These are phyloP conservation scores for Micronisus gabar DNA, from an alignment of 2,113 vertebrate genomes.

Conservation along the genomic window DNA sequence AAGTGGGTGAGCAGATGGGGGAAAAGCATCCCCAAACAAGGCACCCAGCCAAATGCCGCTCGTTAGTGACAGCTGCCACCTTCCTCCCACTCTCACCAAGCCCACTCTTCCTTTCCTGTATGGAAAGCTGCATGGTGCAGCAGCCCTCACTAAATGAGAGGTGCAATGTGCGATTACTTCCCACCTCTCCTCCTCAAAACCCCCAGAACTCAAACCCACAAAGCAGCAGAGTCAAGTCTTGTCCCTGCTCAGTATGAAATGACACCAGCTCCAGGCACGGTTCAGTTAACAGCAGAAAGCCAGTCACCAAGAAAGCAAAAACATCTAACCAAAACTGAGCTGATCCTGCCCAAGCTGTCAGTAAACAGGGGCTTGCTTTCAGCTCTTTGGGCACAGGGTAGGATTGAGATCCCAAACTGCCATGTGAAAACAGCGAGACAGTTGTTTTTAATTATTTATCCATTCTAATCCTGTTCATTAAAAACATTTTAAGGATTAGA, in stretches of 20 bases:
- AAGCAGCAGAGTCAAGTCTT: not conserved
- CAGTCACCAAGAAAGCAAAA: not conserved
- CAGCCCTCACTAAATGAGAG: not conserved
- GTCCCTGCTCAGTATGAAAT: not conserved
- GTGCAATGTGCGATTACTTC: not conserved
- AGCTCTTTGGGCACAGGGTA: not conserved
- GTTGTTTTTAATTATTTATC: not conserved
- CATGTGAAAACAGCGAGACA: not conserved
- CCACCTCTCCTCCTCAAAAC: not conserved
- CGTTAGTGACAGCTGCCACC: not conserved
- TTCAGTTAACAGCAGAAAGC: not conserved
- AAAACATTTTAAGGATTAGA: not conserved
- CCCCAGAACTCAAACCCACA: not conserved
- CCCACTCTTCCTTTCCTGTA: not conserved
- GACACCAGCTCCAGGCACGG: not conserved
- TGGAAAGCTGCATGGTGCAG: not conserved
- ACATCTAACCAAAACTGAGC: not conserved
- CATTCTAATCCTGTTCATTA: not conserved
- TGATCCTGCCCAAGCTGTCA: not conserved
- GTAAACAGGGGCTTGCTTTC: not conserved
- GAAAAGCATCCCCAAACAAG: not conserved
- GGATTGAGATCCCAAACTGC: not conserved
- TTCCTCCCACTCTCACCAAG: not conserved
- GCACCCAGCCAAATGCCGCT: not conserved
- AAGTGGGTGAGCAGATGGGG: not conserved